phyloP scores from a whole-genome alignment of 2,797 vertebrate genomes.

The Ptychobarbus kaznakovi region DNA sequence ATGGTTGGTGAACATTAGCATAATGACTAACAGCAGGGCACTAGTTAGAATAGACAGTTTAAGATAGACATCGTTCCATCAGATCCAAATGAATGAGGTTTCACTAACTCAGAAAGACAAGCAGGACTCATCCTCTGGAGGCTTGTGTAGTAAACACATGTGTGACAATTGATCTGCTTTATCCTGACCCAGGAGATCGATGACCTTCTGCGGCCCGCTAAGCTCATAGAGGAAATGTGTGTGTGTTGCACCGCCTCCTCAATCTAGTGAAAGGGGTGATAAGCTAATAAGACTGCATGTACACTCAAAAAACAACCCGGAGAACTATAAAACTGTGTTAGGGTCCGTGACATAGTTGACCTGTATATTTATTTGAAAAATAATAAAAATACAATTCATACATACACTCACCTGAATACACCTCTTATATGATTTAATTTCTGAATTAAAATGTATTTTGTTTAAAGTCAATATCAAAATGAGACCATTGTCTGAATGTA shows the following conservation, averaged over 20 bases:
- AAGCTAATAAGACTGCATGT: conserved; percentile 22
- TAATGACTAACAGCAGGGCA: conserved; percentile 40
- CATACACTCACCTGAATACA: too few relatives aligned
- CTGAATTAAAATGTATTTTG: too few relatives aligned
- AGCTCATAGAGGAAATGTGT: conserved; percentile 9
- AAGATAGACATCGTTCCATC: conserved; percentile 47
- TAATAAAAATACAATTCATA: not conserved
- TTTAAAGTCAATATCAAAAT: not conserved
- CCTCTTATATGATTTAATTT: not conserved
- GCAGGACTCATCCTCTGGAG: conserved; percentile 12
- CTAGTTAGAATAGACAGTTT: conserved; percentile 54
- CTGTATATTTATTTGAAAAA: not conserved
- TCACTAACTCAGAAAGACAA: conserved; percentile 32
- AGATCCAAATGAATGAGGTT: conserved; percentile 23
- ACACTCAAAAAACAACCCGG: not conserved
- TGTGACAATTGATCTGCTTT: conserved; percentile 51
- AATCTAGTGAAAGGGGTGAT: conserved; percentile 33
- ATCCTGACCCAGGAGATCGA: conserved; percentile 23
- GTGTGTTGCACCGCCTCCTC: not conserved
- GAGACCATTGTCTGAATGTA: not conserved
- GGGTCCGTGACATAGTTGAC: not conserved
- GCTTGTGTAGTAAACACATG: conserved; percentile 33
- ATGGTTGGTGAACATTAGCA: conserved; percentile 27
- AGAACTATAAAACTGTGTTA: not conserved
- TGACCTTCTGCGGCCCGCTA: conserved; percentile 25